Evolutionary conservation across 2,113 vertebrate species (phyloP), one percentile per base, ranked within the genome.

Genomic region (Tragelaphus imberbis): DNA sequence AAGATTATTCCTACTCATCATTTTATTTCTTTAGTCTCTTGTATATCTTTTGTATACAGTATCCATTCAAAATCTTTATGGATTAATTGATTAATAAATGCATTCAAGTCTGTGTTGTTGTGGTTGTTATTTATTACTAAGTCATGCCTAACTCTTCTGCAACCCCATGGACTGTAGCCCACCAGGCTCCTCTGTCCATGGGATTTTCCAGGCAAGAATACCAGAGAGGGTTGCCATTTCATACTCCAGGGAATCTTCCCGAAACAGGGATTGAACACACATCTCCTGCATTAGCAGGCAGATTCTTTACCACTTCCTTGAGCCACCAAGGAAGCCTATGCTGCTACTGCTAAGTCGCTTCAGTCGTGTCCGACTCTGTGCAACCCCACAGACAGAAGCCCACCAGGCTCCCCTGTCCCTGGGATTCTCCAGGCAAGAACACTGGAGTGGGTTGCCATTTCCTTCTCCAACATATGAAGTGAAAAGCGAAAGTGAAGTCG

Each of bases 21-120:
- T 56, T 96, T 92, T 91, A 90, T 86, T 86, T 84, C 77, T 84
- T 95, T 95, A 89, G 28, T 94, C 56, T 21, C 17, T 75, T 93
- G 19, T 55, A 13, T 75, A 75, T 25, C 68, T 75, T 75, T 40
- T 71, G 68, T 40, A 58, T 9, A 84, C 65, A 97, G 15, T 28
- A 56, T 44, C 51, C 30, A 89, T 84, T 44, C n/a, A 95, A 89
- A 97, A 21, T 55, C 12, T 51, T 92, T 87, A 91, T 68, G 36
- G 19, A 80, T 91, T 92, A 79, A 90, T 58, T 87, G 58, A 51
- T 82, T 65, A 33, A 88, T 90, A 55, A 96, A 94, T 88, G 9
- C 79, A 82, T 71, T 25, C 4, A 89, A 77, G 47, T 40, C 27
- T n/a, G 55, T 33, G 8, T 15, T 77, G 12, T 15, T 27, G 6